A percentile compares a stretch with the other conserved stretches of the same genome.
These are phyloP conservation scores for Gnatocerus cornutus DNA, from an alignment of 2,888 invertebrate species.

Conservation along the genomic window DNA sequence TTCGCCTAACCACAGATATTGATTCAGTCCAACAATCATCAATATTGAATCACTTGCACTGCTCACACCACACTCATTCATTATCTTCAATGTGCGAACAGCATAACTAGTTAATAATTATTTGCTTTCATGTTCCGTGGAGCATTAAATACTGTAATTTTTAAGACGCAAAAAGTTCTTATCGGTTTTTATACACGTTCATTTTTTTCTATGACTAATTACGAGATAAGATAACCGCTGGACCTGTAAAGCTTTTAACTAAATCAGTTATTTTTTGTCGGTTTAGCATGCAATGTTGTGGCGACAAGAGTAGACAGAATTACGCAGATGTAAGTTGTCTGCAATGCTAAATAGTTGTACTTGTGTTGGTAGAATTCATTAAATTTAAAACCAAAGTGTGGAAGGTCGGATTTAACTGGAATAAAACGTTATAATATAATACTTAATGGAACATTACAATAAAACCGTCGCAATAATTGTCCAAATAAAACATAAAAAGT, in stretches of 20 bases:
- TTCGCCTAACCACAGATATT: background rate
- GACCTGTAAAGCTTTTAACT: constrained; percentile 7
- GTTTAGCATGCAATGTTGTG: background rate
- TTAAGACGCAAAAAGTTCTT: background rate
- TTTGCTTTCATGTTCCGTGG: background rate
- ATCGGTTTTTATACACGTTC: background rate
- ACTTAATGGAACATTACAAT: constrained; percentile 36
- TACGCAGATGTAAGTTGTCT: no score
- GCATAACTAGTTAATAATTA: constrained; percentile 2
- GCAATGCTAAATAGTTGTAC: no score
- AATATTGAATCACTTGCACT: constrained; percentile 13
- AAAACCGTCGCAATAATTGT: constrained; percentile 33
- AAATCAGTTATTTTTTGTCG: constrained; percentile 2
- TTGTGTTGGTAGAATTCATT: no score
- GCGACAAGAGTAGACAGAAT: no score
- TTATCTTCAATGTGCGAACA: constrained; percentile 6
- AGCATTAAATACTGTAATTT: background rate
- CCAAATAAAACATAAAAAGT: constrained; percentile 34
- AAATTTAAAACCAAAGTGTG: no score
- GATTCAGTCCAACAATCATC: constrained; percentile 1
- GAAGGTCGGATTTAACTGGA: constrained; percentile 7
- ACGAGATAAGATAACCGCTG: constrained; percentile 8
- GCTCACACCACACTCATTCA: constrained; percentile 2
- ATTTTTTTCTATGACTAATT: constrained; percentile 7
- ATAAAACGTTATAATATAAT: constrained; percentile 37